Base-by-base conservation (phyloP, 2,888 invertebrate genomes). In the Andrena trimmerana region DNA sequence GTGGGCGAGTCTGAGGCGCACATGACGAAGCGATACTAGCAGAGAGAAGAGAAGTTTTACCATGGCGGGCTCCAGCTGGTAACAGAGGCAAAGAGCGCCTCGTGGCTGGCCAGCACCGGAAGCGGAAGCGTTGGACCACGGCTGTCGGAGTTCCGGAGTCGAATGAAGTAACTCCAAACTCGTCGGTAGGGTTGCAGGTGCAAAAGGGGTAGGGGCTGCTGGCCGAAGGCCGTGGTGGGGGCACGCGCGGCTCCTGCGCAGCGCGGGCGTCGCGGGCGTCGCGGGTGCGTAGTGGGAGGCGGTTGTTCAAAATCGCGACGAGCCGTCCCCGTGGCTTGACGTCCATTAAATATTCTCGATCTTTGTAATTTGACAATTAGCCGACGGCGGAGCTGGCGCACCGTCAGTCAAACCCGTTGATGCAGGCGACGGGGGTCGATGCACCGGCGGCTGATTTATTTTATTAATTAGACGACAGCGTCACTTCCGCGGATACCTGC, bases 321-420 rank as follows among this genome's bases (percentile, higher is more conserved):
- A 76, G 33, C 50, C 69, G 62, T 82, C 74, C 68, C 57, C 65
- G 33, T 77, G 80, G 59, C 83, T 70, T 86, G 86, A 81, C 86
- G 88, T 90, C 89, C 90, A 91, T 91, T 90, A 91, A 87, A 85
- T 90, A 87, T 89, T 91, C 91, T 85, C 84, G 91, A 91, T 91
- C 91, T 90, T 89, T 86, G 88, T 91, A 91, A 91, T 91, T 91
- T 91, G 90, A 91, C 90, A 91, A 91, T 91, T 89, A 90, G 90
- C 83, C 83, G 88, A 88, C 88, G 83, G 79, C 80, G 50, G 80
- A 80, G 80, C 73, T 59, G 76, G 83, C 68, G 60, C 79, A 74
- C 83, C 81, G 87, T 87, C 87, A 87, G 83, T 87, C 88, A 88
- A 83, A 78, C 27, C 66, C 72, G 77, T 66, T 83, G 78, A 79